Evolutionary conservation across 2,113 vertebrate genomes (phyloP), one percentile per base, ranked within the genome.

Genomic region (Natator depressus): DNA sequence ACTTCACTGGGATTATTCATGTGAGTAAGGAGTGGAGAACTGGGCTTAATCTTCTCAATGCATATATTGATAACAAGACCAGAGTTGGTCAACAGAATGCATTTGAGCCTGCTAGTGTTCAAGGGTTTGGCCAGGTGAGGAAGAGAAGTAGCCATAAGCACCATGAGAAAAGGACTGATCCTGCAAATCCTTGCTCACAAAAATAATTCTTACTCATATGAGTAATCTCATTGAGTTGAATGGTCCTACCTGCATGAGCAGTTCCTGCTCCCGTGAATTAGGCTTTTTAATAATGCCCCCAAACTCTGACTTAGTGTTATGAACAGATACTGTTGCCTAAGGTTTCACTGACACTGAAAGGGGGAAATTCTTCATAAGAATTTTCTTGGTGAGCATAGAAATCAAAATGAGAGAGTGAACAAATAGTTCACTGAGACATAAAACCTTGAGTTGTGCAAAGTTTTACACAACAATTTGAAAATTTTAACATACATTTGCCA

Each of bases 391-490:
- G 82, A 91, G 93, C 87, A 11, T 89, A 93, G 79, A 89, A 82
- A 78, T 92, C 93, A 85, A 80, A 80, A 87, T 93, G 88, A 97
- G 78, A 29, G 42, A 93, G 75, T 89, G 96, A 94, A 92, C 20
- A 47, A 46, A 78, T 47, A 27, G 19, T 47, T 47, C 46, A 78
- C n/a, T 84, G 93, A 94, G 49, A 91, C 69, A 49, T 1, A 3
- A 80, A 7, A 80, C 1, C 10, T 75, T 83, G 17, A 94, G 59
- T 42, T 80, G 47, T 78, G 53, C 42, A 55, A 42, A 90, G 72
- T 50, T 54, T 85, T 93, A 46, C 22, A 82, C 50, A 91, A 49
- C 5, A 91, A 35, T 25, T 96, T 65, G 87, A 50, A 91, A 91
- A 72, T 22, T 75, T 78, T 72, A 62, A 31, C 29, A 76, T 62